Evolutionary conservation across 2,797 vertebrate species (phyloP), one percentile per base, ranked within the genome.

Genomic region (Lutjanus argentimaculatus): DNA sequence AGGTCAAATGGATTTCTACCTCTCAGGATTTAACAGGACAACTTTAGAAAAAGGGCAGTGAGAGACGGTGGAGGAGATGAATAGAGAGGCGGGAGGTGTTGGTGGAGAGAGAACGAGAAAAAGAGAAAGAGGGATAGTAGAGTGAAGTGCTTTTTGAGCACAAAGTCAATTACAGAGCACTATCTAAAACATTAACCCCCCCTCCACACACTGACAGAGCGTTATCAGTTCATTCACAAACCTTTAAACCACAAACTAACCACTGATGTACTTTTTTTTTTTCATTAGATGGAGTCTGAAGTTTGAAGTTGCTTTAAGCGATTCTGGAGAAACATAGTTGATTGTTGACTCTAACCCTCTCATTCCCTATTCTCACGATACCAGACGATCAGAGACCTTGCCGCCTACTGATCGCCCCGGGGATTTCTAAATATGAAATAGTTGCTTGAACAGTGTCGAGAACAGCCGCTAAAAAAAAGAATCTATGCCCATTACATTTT

Each of bases 1-100:
- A 84, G 84, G 89, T 89, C 87, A 81, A 92, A 93, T 84, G 85
- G 82, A 91, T 90, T 92, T 92, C 79, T 88, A 82, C 79, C 79
- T 88, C 81, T 86, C 75, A 86, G 78, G 69, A 84, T 86, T 84
- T 84, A 88, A 82, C 56, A 73, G 80, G 82, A 90, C 66, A 86
- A 88, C 73, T 85, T 88, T 72, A 87, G 58, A 82, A 66, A 82
- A 67, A 82, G 68, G 77, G 43, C 67, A 80, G 80, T 13, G 14
- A 67, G 77, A 86, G 75, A 72, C 2, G 13, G 19, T 52, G 57
- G 48, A 66, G 40, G 57, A 74, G 75, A 84, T 42, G 62, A 82
- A 69, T 16, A 57, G 59, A 69, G 73, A 48, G 61, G 49, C 7
- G 19, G 80, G 49, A 53, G 80, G 72, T 74, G 79, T 59, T 80